Evolutionary conservation across 2,888 invertebrate species (phyloP), one percentile per base, ranked within the genome.

Genomic region (Eledona agricola): DNA sequence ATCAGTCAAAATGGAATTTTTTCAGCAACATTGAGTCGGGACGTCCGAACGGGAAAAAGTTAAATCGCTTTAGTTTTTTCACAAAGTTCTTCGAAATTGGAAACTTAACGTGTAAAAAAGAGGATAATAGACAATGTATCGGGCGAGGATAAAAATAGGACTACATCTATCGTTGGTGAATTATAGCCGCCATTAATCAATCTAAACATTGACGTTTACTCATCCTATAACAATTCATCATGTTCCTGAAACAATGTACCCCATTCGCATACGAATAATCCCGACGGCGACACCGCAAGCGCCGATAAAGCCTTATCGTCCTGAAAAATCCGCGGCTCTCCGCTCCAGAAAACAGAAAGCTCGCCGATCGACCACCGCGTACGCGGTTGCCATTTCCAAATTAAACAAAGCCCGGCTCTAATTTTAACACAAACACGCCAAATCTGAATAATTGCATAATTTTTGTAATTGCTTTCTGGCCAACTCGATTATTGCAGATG

Each of bases 171-270:
- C 54, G 38, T 32, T 20, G 25, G 49, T 60, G 62, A 63, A 63
- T 61, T 62, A 64, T 64, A 55, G 59, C 59, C 29, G 54, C 58
- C 59, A 64, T 63, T 66, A 65, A 64, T 63, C 63, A 63, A 63
- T 65, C 62, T 59, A 57, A 54, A 58, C 57, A 59, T 53, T 59
- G 58, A 57, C 62, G 63, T 64, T 56, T 61, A 61, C 55, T 58
- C 54, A 52, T 59, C 56, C 59, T 51, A 61, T 56, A 58, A 59
- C 64, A 60, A 62, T 64, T 62, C 63, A 63, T 65, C 63, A 63
- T 60, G 34, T 57, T 59, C 32, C 40, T 40, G 51, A 55, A 65
- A 65, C 63, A 62, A 61, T 59, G 61, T 54, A 57, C 35, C 58
- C 45, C 47, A 60, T 56, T 60, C 47, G 37, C 45, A 29, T 45